Conservation (phyloP, 1,140 invertebrate species). For the Zophobas morio region DNA sequence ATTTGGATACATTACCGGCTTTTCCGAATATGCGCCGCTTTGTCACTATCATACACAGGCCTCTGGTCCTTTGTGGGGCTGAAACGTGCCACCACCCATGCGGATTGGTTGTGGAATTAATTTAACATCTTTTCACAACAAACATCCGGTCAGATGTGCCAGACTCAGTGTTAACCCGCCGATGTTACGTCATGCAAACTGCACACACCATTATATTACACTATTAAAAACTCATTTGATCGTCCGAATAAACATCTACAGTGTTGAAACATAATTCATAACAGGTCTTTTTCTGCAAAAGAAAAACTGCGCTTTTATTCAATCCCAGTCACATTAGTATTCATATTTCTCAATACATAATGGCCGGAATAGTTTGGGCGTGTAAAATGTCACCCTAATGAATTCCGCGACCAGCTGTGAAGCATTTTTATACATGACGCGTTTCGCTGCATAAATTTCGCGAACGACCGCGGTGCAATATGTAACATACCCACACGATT, state of each 20-base stretch:
- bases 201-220: slow-evolving; percentile 11
- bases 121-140: slow-evolving; percentile 33
- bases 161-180: background rate
- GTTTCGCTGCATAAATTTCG: slow-evolving; percentile 56
- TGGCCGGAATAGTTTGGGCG: slow-evolving; percentile 57
- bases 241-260: slow-evolving; percentile 20
- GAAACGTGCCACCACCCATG: slow-evolving; percentile 20
- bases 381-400: slow-evolving; percentile 61
- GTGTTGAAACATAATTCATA: slow-evolving; percentile 39
- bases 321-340: slow-evolving; percentile 51
- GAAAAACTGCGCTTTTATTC: slow-evolving; percentile 45
- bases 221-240: slow-evolving; percentile 42
- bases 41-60: slow-evolving; percentile 11
- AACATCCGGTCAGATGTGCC: slow-evolving; percentile 36
- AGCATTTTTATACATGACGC: slow-evolving; percentile 58
- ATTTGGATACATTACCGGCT: slow-evolving; percentile 49
- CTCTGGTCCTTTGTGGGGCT: slow-evolving; percentile 8
- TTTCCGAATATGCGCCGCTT: slow-evolving; percentile 23
- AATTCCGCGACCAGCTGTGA: slow-evolving; percentile 61
- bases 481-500: slow-evolving; percentile 42
- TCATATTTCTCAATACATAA: slow-evolving; percentile 56
- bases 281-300: slow-evolving; percentile 29
- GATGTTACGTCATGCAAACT: slow-evolving; percentile 21
- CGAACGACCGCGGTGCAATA: slow-evolving; percentile 33
- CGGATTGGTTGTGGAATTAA: slow-evolving; percentile 29